Evolutionary conservation across 2,888 invertebrate genomes (phyloP), one percentile per base, ranked within the genome.

Genomic region (Zele albiditarsus): DNA sequence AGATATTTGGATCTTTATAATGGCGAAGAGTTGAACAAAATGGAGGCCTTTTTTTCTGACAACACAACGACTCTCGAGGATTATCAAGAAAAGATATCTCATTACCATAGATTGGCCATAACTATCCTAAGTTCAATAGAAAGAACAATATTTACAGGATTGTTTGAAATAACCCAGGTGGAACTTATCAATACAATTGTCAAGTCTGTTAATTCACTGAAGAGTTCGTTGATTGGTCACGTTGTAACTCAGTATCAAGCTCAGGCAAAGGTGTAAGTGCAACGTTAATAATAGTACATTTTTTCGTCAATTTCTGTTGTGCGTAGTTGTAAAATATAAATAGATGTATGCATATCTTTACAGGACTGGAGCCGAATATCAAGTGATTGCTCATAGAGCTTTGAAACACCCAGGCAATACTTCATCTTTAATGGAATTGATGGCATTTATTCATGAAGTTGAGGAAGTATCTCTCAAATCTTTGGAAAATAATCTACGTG

Each of bases 351-450:
- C 8, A 2, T 31, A 31, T 8, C 5, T 63, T 57, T 87, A 60
- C 86, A 96, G 96, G 66, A 91, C 97, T 73, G 95, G 93, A 76
- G 94, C 95, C 71, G 96, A 97, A 84, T 98, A 97, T 87, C 93
- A 95, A 80, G 88, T 88, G 2, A 96, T 97, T 79, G 92, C 95
- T 0, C 94, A 94, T 78, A 95, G 93, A 77, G 93, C 96, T 0
- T 89, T 97, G 70, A 94, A 94, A 0, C 92, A 94, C 1, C 98
- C 98, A 0, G 90, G 91, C 14, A 94, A 95, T 86, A 98, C 98
- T 0, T 94, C 95, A 0, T 94, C 95, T 76, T 89, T 98, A 69
- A 97, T 98, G 95, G 94, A 93, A 0, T 91, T 97, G 46, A 95
- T 96, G 78, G 93, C 92, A 3, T 97, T 94, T 89, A 93, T 94